These are phyloP conservation scores for Sarcophilus harrisii DNA, from an alignment of 2,797 vertebrate species.

Conservation along the genomic window DNA sequence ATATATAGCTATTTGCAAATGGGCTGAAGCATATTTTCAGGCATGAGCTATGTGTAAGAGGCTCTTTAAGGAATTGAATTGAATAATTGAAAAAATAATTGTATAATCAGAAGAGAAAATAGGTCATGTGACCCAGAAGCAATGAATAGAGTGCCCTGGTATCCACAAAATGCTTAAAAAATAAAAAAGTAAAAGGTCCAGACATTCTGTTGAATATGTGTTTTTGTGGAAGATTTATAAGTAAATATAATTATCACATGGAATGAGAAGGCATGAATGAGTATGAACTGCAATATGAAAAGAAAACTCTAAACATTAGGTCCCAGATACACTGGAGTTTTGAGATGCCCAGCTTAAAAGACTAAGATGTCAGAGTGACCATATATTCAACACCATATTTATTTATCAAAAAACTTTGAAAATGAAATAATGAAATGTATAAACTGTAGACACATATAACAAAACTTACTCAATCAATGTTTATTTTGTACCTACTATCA, in stretches of 20 bases:
- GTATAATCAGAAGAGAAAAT: neutral
- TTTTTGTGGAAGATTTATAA: neutral
- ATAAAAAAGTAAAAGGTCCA: neutral
- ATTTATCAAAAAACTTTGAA: neutral
- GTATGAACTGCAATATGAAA: neutral
- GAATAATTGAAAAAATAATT: neutral
- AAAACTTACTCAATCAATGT: neutral
- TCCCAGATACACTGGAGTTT: neutral
- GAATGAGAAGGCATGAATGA: neutral
- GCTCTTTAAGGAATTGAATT: neutral
- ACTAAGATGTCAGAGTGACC: neutral
- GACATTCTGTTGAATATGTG: neutral
- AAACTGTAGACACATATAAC: neutral
- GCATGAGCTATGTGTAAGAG: neutral
- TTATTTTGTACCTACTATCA: neutral
- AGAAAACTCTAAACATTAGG: neutral
- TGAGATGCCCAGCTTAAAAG: neutral
- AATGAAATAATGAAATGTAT: neutral
- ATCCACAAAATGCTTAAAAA: neutral
- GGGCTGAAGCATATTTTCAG: neutral
- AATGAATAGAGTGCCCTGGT: neutral
- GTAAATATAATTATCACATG: neutral
- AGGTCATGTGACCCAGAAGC: neutral
- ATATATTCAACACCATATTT: neutral
- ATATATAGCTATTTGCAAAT: neutral